Evolutionary conservation across 2,888 invertebrate genomes (phyloP), one percentile per base, ranked within the genome.

Genomic region (Salticus scenicus): DNA sequence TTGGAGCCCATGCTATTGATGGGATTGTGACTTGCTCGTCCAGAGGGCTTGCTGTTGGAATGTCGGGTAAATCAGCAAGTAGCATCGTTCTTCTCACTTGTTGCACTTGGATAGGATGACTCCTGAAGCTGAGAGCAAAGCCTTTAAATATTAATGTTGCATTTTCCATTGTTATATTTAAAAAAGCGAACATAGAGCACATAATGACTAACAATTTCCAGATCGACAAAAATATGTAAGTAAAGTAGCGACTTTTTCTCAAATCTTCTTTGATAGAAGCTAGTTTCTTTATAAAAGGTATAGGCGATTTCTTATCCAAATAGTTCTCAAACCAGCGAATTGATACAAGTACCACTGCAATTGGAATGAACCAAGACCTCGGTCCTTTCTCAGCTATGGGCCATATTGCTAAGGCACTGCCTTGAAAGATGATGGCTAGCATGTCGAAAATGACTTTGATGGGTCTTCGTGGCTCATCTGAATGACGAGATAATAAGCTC

Each of bases 271-370:
- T 96, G 74, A 96, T 93, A 90, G 94, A 93, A 17, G 95, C 96
- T 89, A 96, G 92, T 63, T 93, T 93, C 90, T 95, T 94, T 69
- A 97, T 94, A 88, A 95, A 92, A 70, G 94, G 95, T 87, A 97
- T 93, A 0, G 96, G 95, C 79, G 98, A 97, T 89, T 96, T 94
- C 84, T 94, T 93, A 81, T 96, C 95, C 0, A 98, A 96, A 90
- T 96, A 99, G 92, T 99, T 99, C 91, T 99, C 98, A 99, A 99
- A 99, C 97, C 98, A 98, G 30, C 97, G 96, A 57, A 97, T 93
- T 0, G 98, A 98, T 88, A 97, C 95, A 89, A 97, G 94, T 78
- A 97, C 91, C 37, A 97, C 93, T 0, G 97, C 93, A 0, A 96
- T 92, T 0, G 98, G 98, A 89, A 98, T 96, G 69, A 97, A 93